A percentile compares a stretch with the other conserved stretches of the same genome.
Evolutionary conservation across 2,113 vertebrate species (phyloP).

Genomic region (Psittacula cyanocephala): DNA sequence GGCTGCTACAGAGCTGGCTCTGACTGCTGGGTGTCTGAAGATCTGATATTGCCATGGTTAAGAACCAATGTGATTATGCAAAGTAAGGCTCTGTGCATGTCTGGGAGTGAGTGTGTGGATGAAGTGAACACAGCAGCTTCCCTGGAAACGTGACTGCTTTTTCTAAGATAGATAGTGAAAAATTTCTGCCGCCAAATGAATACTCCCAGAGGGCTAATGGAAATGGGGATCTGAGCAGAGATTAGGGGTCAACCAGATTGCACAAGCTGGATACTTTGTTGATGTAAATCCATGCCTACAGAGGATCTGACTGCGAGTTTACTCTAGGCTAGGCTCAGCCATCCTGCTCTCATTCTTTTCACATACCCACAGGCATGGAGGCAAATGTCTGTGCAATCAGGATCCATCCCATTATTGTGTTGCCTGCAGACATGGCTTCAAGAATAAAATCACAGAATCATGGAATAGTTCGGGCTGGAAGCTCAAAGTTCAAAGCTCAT

Average conservation of each 20-base stretch:
- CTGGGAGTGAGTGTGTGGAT: constrained; percentile 4
- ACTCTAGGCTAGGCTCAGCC: background rate
- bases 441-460: background rate
- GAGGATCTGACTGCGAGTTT: background rate
- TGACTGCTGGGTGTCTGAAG: constrained; percentile 43
- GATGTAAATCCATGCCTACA: background rate
- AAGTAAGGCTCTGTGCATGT: constrained; percentile 9
- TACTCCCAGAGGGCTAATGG: constrained; percentile 19
- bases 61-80: constrained; percentile 50
- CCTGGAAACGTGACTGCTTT: constrained; percentile 23
- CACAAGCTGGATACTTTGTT: constrained; percentile 5
- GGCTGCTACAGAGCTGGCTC: background rate
- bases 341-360: background rate
- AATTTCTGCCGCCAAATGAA: constrained; percentile 49
- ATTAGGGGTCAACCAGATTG: constrained; percentile 7
- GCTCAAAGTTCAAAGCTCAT: background rate
- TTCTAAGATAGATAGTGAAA: background rate
- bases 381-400: background rate
- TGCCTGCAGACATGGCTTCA: background rate
- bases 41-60: constrained; percentile 30
- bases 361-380: background rate
- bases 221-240: constrained; percentile 9
- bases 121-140: background rate
- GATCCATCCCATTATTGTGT: background rate
- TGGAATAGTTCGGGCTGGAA: background rate